Evolutionary conservation across 2,888 invertebrate species (phyloP).

Genomic region (Phasia obesa): DNA sequence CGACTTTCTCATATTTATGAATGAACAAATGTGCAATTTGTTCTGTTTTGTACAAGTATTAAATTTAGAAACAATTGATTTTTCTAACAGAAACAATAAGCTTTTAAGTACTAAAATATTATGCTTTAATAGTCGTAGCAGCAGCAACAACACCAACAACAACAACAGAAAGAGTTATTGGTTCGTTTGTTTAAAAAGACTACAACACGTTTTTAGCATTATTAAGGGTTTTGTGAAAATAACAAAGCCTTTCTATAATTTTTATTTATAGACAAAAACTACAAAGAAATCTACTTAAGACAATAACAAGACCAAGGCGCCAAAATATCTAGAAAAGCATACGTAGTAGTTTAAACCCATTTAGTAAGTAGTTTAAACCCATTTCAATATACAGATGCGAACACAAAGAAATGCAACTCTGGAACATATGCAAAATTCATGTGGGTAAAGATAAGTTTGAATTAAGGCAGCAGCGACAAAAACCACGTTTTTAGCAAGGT

Average conservation of each 20-base stretch:
- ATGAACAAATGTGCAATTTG: background rate
- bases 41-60: background rate
- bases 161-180: background rate
- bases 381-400: too few relatives aligned
- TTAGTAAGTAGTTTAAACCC: background rate
- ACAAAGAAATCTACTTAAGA: conserved; percentile 44
- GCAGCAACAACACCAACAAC: background rate
- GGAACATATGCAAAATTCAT: too few relatives aligned
- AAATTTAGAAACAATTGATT: conserved; percentile 28
- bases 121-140: background rate
- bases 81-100: conserved; percentile 33
- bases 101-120: conserved; percentile 14
- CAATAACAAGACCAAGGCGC: conserved; percentile 30
- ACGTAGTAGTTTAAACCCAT: too few relatives aligned
- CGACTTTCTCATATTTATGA: background rate
- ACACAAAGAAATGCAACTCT: too few relatives aligned
- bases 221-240: conserved; percentile 36
- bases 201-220: conserved; percentile 18
- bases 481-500: too few relatives aligned
- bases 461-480: too few relatives aligned
- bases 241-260: conserved; percentile 20
- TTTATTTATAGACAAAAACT: conserved; percentile 7
- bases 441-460: too few relatives aligned
- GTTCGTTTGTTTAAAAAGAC: background rate
- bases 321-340: conserved; percentile 41